Percentiles rank a stretch among this genome's conserved stretches.
phyloP scores from a whole-genome alignment of 2,797 vertebrate genomes.

The Platalea minor region DNA sequence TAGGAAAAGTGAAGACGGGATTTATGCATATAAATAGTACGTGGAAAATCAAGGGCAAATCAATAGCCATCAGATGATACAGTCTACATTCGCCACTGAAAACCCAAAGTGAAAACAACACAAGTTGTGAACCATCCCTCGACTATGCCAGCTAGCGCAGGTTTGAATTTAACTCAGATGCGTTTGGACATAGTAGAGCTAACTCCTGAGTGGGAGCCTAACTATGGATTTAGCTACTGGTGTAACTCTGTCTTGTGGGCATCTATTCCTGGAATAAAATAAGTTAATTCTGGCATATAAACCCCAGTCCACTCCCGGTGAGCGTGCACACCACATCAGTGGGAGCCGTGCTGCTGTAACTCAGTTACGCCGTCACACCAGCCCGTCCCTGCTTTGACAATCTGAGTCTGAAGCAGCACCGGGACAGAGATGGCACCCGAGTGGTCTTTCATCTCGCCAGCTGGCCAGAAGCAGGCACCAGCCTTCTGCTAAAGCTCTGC shows the following conservation, averaged over 20 bases:
- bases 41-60: background rate
- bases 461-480: background rate
- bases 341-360: background rate
- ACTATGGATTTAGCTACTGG: background rate
- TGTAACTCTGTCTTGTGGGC: background rate
- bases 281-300: background rate
- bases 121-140: background rate
- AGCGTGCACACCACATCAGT: background rate
- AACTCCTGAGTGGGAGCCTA: rapidly evolving
- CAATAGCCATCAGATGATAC: background rate
- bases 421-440: background rate
- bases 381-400: background rate
- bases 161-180: background rate
- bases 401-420: background rate
- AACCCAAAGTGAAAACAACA: background rate
- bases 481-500: background rate
- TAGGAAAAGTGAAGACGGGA: background rate
- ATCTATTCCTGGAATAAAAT: background rate
- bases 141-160: background rate
- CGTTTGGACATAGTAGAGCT: background rate
- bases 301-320: background rate
- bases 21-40: background rate
- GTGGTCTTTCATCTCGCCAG: background rate
- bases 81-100: background rate
- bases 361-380: background rate